Evolutionary conservation across 2,888 invertebrate genomes (phyloP).

Genomic region (Argynnis bischoffii): DNA sequence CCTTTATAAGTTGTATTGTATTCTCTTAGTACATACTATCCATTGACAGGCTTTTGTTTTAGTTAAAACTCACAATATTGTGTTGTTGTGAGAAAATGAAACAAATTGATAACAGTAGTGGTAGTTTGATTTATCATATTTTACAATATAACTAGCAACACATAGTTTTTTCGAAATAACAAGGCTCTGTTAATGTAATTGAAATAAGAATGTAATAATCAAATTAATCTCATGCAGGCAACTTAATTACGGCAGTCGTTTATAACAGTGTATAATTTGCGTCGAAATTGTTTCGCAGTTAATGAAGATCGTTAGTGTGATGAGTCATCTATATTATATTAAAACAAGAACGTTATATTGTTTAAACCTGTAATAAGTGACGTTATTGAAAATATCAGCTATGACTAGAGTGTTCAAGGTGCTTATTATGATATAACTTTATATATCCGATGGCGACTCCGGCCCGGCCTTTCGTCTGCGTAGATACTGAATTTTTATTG

Average conservation of each 20-base stretch:
- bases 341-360: slow-evolving; percentile 71
- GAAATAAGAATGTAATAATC: slow-evolving; percentile 76
- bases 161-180: slow-evolving; percentile 65
- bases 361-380: slow-evolving; percentile 72
- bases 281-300: slow-evolving; percentile 75
- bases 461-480: too few relatives aligned
- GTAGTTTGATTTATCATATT: slow-evolving; percentile 3
- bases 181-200: slow-evolving; percentile 69
- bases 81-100: too few relatives aligned
- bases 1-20: too few relatives aligned
- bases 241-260: slow-evolving; percentile 73
- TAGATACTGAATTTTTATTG: too few relatives aligned
- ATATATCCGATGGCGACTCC: neutral
- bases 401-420: neutral
- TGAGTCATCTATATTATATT: slow-evolving; percentile 59
- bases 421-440: neutral
- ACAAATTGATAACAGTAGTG: neutral
- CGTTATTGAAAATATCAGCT: neutral
- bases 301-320: slow-evolving; percentile 67
- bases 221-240: slow-evolving; percentile 73
- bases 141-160: slow-evolving; percentile 49
- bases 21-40: too few relatives aligned
- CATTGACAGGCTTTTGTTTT: too few relatives aligned
- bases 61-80: too few relatives aligned
- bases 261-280: slow-evolving; percentile 77